Conservation (phyloP, 2,113 vertebrate species). For the Rhineura floridana region DNA sequence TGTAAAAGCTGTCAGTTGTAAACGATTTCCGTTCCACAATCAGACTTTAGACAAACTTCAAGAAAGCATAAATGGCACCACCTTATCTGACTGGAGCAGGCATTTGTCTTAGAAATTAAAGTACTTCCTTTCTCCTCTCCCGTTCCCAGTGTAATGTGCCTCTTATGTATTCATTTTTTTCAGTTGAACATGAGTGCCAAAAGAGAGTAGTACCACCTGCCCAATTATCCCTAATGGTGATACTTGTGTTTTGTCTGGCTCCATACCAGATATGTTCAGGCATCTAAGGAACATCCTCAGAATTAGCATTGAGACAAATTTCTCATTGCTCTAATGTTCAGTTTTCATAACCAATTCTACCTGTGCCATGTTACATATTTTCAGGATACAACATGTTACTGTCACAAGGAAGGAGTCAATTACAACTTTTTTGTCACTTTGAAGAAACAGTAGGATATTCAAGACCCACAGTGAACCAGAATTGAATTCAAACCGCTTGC, state of each 20-base stretch:
- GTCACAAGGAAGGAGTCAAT: background rate
- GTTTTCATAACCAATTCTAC: background rate
- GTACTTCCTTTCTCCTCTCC: background rate
- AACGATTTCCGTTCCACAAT: background rate
- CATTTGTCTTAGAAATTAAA: constrained; percentile 3
- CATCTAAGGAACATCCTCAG: background rate
- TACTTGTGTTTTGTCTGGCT: background rate
- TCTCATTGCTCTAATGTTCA: background rate
- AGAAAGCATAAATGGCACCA: background rate
- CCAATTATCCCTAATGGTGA: constrained; percentile 9
- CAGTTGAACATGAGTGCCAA: background rate
- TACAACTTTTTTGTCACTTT: background rate
- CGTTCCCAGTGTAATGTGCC: background rate
- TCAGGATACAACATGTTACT: background rate
- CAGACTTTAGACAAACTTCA: background rate
- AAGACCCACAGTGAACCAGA: background rate
- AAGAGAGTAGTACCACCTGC: background rate
- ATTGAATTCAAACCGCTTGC: background rate
- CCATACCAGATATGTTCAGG: background rate
- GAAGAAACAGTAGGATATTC: background rate
- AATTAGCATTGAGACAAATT: background rate
- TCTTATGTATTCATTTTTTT: background rate
- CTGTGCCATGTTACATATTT: background rate
- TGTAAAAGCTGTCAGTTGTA: background rate
- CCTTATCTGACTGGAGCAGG: background rate